Base-by-base conservation (phyloP, 2,797 vertebrate species). In the Anabacerthia variegaticeps region DNA sequence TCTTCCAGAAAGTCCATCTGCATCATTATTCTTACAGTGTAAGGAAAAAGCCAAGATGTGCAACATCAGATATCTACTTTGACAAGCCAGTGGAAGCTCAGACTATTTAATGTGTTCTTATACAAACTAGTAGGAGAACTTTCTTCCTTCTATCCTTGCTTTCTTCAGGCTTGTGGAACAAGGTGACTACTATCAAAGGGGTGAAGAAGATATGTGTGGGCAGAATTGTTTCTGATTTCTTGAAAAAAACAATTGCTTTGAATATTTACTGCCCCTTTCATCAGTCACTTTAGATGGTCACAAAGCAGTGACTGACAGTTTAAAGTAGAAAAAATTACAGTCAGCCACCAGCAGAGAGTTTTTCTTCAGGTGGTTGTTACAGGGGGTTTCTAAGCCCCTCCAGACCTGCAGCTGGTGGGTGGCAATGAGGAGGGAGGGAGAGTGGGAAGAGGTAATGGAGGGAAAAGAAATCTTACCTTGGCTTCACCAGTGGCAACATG, bases 401-500 rank as follows among this genome's bases (percentile, higher is more conserved):
- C n/a, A 82, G 80, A 72, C 26, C 9, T 8, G 14, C 22, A 67
- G 73, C 74, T 93, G 46, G 63, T 94, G 86, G 69, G 84, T 43
- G 77, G 69, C 79, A 82, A 46, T 37, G 56, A 56, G 87, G 66
- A 95, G 52, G 68, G 68, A 92, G 88, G 85, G 82, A 90, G 79
- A 74, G 56, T 89, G 82, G 58, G 37, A 88, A 92, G 95, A 94
- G 80, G 92, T 96, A 97, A 96, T 96, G 95, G 85, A 95, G 66
- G 81, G 96, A 90, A 91, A 81, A 97, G 92, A 96, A 93, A 83
- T 97, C 95, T 96, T 96, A 95, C 97, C 97, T 79, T 89, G 95
- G 96, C 95, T 96, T 97, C 96, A 97, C 97, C 96, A 85, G 90
- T 96, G 97, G 96, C 96, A 97, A 97, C 96, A 90, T 73, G 67